Evolutionary conservation across 2,888 invertebrate species (phyloP).

Genomic region (Heteropelma amictum): DNA sequence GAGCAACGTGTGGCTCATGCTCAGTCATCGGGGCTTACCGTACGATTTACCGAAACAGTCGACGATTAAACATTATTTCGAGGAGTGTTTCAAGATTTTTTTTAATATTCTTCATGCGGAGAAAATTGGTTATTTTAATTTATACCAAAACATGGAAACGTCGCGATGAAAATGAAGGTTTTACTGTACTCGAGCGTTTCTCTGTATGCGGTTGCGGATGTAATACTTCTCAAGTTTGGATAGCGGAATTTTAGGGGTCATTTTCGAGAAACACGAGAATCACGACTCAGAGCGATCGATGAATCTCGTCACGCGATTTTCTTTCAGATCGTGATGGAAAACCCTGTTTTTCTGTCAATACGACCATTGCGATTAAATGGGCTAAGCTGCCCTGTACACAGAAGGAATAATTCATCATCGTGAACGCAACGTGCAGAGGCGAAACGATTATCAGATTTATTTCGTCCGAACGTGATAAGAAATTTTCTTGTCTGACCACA

Average conservation of each 20-base stretch:
- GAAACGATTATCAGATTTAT: constrained; percentile 38
- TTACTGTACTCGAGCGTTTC: too few species aligned
- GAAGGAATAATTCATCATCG: constrained; percentile 45
- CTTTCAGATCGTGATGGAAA: constrained; percentile 37
- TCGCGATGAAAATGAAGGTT: constrained; percentile 22
- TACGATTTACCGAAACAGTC: too few species aligned
- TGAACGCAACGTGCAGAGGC: constrained; percentile 11
- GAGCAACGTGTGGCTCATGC: too few species aligned
- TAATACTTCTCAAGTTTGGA: constrained; percentile 68
- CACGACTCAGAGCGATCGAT: constrained; percentile 47
- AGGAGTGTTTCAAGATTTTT: too few species aligned
- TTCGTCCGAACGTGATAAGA: constrained; percentile 26
- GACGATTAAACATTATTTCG: too few species aligned
- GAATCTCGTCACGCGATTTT: constrained; percentile 59
- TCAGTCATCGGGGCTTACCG: too few species aligned
- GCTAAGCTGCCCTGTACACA: background rate
- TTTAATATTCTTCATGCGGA: too few species aligned
- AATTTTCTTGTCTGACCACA: constrained; percentile 33
- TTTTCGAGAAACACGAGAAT: constrained; percentile 61
- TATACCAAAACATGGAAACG: background rate
- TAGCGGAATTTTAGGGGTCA: constrained; percentile 68
- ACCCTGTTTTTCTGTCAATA: constrained; percentile 27
- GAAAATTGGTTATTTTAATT: background rate
- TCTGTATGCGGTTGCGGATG: constrained; percentile 30
- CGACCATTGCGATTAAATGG: constrained; percentile 23